Evolutionary conservation across 2,888 invertebrate genomes (phyloP), one percentile per base, ranked within the genome.

Genomic region (Margaritifera margaritifera): DNA sequence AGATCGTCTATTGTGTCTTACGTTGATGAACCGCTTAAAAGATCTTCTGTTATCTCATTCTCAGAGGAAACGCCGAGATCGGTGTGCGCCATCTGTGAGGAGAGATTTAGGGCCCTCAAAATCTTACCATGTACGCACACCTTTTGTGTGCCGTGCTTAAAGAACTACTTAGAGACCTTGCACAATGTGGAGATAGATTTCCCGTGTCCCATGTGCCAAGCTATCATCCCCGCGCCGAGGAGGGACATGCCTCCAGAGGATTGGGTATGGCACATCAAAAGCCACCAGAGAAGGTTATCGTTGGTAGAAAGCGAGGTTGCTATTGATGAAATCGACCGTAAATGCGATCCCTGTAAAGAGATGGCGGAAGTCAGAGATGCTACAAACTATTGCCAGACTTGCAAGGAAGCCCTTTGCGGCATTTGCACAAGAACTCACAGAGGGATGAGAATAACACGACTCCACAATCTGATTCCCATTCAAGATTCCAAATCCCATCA

Each of bases 401-500:
- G 77, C 59, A 42, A 74, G 8, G 77, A 77, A 42, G 63, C 74
- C 0, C 58, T 77, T 3, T 77, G 77, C 25, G 77, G 74, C 42
- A 70, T 72, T 70, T 77, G 77, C 31, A 77, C 77, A 5, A 77
- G 69, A 52, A 77, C 74, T 52, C 77, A 77, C 51, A 68, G 77
- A n/a, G 77, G 77, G 24, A 77, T 77, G 77, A 63, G 63, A 31
- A 77, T 77, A 52, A 77, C 77, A 15, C 66, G 58, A 42, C 69
- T 60, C n/a, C 77, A 77, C 58, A 72, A 72, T 18, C 62, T 77
- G 18, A 77, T 77, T 74, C 74, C 74, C 50, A 69, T 77, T 18
- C 74, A 77, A 22, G 74, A 77, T 53, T 70, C 63, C 27, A 67
- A 66, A 25, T 72, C 74, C 31, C 59, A 64, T 15, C 74, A 66